Conservation (phyloP, 2,888 invertebrate species). For the Conomelus anceps region DNA sequence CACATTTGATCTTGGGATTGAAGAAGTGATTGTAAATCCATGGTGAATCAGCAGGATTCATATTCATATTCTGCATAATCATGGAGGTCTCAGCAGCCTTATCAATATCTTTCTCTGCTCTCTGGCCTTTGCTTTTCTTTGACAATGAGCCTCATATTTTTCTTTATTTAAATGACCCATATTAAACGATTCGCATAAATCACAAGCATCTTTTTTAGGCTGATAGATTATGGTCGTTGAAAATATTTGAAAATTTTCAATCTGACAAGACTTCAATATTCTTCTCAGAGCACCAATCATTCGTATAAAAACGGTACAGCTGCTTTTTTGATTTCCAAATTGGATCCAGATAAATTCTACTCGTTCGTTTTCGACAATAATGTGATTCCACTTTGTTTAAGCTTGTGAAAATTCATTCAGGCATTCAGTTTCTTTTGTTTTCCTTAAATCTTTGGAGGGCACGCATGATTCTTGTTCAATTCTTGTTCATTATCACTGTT, state of each 20-base stretch:
- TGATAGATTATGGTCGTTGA: background rate
- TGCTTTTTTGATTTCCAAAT: background rate
- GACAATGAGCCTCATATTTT: background rate
- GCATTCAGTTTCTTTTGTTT: background rate
- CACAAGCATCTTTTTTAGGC: background rate
- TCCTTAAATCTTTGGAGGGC: background rate
- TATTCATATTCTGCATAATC: too few species aligned
- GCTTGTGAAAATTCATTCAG: background rate
- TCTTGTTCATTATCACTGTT: background rate
- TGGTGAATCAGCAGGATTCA: too few species aligned
- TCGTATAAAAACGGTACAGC: background rate
- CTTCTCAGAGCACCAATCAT: background rate
- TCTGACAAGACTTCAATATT: background rate
- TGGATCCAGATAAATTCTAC: background rate
- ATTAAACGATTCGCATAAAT: background rate
- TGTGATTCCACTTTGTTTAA: background rate
- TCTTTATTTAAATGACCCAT: background rate
- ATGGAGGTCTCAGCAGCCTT: background rate
- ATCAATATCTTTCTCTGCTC: background rate
- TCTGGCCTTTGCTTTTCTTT: background rate
- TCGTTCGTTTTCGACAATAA: background rate
- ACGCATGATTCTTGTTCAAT: background rate
- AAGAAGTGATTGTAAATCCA: background rate
- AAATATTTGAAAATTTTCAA: background rate
- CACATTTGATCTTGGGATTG: background rate